Evolutionary conservation across 2,113 vertebrate genomes (phyloP), one percentile per base, ranked within the genome.

Genomic region (Eubucco bourcierii): DNA sequence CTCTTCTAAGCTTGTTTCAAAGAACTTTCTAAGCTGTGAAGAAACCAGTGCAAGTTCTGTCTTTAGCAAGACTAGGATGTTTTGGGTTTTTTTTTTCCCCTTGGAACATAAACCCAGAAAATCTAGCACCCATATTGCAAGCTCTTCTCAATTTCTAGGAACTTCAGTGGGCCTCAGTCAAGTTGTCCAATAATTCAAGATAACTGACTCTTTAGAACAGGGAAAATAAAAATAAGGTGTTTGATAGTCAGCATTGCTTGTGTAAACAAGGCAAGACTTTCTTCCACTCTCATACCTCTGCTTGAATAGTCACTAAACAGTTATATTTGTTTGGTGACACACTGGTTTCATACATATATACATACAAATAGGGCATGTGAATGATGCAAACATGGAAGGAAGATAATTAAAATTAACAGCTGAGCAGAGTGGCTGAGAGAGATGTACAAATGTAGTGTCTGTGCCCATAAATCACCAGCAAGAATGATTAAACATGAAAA

Each of bases 401-500:
- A 94, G 80, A 92, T 56, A 67, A 96, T 95, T 80, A 86, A 65
- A 94, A 96, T 90, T 95, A 94, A 72, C 80, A 88, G 65, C 88
- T 74, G 77, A 88, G 87, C 50, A 93, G 20, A 55, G 68, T 58
- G 41, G 71, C 75, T 91, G 75, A 95, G 50, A 92, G 55, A 77
- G 86, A 94, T 50, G 58, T 78, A 89, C 52, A 83, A 93, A 94
- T 67, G 78, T 61, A 85, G 27, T 80, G 34, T 67, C 85, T 96
- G 92, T 95, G 78, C 67, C 56, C 71, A 92, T 97, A 96, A 94
- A 96, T 95, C 87, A 87, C 41, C 88, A 91, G 55, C 47, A n/a
- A 75, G 70, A 92, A 94, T 95, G 91, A 94, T 95, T 95, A 90
- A 96, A 93, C 41, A 88, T 63, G 87, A 93, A 94, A 95, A 95